phyloP scores from a whole-genome alignment of 37 sponge, comb jelly and placozoan species.

The Aphrocallistes beatrix region DNA sequence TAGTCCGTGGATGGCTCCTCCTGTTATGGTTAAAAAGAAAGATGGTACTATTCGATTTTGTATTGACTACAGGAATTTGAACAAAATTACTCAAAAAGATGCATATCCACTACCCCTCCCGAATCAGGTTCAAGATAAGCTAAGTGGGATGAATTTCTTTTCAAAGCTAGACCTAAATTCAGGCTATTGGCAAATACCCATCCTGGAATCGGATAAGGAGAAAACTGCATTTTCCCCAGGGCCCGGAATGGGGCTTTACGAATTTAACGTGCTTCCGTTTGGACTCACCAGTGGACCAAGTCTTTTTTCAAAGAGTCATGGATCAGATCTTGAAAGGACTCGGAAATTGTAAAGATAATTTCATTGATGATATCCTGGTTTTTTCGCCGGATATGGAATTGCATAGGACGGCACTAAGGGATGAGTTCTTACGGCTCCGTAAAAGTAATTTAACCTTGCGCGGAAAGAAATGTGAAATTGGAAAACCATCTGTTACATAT shows the following conservation, averaged over 20 bases:
- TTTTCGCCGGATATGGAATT: neutral
- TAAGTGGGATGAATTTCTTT: neutral
- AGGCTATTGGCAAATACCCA: neutral
- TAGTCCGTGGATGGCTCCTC: constrained; percentile 18
- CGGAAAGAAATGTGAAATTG: constrained; percentile 10
- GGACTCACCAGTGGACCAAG: too few species aligned
- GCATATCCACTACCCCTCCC: too few species aligned
- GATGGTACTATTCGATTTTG: neutral
- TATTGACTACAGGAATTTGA: too few species aligned
- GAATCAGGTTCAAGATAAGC: too few species aligned
- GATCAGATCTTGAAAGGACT: constrained; percentile 5
- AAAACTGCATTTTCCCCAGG: too few species aligned
- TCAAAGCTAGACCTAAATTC: neutral
- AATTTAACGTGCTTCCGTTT: too few species aligned
- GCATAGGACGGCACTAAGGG: neutral
- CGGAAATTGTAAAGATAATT: neutral
- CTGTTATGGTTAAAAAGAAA: neutral
- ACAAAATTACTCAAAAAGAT: too few species aligned
- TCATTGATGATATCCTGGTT: too few species aligned
- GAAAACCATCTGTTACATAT: neutral
- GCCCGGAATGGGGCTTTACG: too few species aligned
- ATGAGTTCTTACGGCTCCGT: neutral
- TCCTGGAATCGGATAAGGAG: neutral
- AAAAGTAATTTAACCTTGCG: neutral
- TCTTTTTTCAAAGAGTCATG: constrained; percentile 10